These are phyloP conservation scores for Pocillopora grandis DNA, from an alignment of 92 coral and sea anemone species.

Conservation along the genomic window DNA sequence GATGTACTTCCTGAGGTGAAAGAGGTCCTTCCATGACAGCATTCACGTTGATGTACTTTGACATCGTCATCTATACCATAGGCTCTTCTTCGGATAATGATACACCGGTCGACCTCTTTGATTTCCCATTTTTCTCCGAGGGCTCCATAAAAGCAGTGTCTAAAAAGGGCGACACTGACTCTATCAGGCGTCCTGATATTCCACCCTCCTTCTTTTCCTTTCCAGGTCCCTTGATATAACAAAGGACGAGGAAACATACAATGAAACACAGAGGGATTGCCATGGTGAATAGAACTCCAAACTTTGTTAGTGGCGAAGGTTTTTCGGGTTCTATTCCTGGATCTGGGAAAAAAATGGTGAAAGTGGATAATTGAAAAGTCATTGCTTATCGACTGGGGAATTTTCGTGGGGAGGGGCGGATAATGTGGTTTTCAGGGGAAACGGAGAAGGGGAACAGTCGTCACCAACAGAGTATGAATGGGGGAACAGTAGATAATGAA, in stretches of 20 bases:
- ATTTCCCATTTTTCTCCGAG: not conserved
- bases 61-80: constrained; percentile 1
- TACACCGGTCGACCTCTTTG: not conserved
- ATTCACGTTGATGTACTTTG: too few species aligned
- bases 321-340: constrained; percentile 13
- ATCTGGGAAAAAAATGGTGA: not conserved
- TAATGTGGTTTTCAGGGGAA: too few species aligned
- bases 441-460: too few species aligned
- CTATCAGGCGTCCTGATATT: constrained; percentile 15
- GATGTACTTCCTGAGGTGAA: too few species aligned
- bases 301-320: constrained; percentile 22
- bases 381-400: not conserved
- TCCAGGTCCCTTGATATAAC: constrained; percentile 47
- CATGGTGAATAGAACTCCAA: constrained; percentile 46
- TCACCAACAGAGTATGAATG: too few species aligned
- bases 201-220: constrained; percentile 32
- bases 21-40: too few species aligned
- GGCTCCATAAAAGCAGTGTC: constrained; percentile 48
- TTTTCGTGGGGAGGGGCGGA: too few species aligned
- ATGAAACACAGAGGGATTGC: constrained; percentile 40
- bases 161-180: constrained; percentile 24
- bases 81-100: constrained; percentile 26
- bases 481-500: too few species aligned
- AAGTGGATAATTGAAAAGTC: not conserved
- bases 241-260: constrained; percentile 38